These are phyloP conservation scores for Harpalus rufipes DNA, from an alignment of 2,888 invertebrate genomes.

Conservation along the genomic window DNA sequence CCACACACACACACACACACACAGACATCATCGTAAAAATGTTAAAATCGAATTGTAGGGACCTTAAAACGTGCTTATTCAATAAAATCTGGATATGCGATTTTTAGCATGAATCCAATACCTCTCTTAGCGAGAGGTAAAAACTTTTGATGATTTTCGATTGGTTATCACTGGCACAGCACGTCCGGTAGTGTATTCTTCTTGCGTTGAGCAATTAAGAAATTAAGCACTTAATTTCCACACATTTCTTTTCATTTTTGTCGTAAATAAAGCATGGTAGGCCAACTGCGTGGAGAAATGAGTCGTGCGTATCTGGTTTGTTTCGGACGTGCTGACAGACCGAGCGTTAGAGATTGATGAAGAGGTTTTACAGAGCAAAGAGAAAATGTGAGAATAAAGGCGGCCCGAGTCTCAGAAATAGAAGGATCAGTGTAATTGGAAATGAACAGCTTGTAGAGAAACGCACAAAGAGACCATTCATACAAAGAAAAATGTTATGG, in stretches of 20 bases:
- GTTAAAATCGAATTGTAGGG: too few relatives aligned
- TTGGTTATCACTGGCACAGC: too few relatives aligned
- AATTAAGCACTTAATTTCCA: slow-evolving; percentile 5
- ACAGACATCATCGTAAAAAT: too few relatives aligned
- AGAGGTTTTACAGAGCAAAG: slow-evolving; percentile 46
- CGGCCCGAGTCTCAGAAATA: slow-evolving; percentile 19
- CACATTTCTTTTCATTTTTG: slow-evolving; percentile 40
- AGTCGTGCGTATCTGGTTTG: slow-evolving; percentile 50
- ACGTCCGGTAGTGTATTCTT: too few relatives aligned
- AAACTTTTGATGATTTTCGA: too few relatives aligned
- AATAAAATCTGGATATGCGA: too few relatives aligned
- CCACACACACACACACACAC: too few relatives aligned
- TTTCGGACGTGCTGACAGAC: slow-evolving; percentile 42
- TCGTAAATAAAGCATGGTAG: slow-evolving; percentile 17
- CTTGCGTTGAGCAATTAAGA: slow-evolving; percentile 17
- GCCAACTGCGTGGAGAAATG: slow-evolving; percentile 19
- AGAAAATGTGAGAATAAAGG: slow-evolving; percentile 55
- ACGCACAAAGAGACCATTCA: slow-evolving; percentile 38
- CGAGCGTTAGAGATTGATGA: slow-evolving; percentile 40
- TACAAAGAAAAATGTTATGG: slow-evolving; percentile 53
- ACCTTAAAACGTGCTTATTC: too few relatives aligned
- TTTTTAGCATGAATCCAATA: too few relatives aligned
- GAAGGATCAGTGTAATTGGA: slow-evolving; percentile 57
- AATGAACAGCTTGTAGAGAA: slow-evolving; percentile 48
- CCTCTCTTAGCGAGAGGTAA: too few relatives aligned